These are phyloP conservation scores for Ruditapes philippinarum DNA, from an alignment of 1,140 invertebrate species.

Conservation along the genomic window DNA sequence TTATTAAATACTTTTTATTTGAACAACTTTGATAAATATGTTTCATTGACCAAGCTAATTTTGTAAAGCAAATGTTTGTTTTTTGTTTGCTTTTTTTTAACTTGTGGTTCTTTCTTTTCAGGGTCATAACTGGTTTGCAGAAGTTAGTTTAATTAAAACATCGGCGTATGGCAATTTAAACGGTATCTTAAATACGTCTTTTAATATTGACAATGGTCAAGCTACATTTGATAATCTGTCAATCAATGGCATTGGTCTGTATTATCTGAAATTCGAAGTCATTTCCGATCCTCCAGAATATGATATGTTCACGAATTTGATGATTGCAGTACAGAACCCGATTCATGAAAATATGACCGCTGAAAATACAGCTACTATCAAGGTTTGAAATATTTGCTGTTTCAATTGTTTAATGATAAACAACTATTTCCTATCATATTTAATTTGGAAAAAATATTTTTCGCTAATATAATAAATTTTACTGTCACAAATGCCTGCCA, in stretches of 20 bases:
- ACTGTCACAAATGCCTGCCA: no score
- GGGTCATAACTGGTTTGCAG: neutral
- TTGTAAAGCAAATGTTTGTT: neutral
- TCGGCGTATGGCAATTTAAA: neutral
- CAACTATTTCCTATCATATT: no score
- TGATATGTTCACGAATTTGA: slow-evolving; percentile 54
- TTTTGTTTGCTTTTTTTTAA: neutral
- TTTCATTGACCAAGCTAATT: no score
- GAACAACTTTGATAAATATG: neutral
- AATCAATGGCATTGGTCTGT: slow-evolving; percentile 76
- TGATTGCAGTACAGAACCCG: slow-evolving; percentile 69
- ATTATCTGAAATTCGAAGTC: slow-evolving; percentile 66
- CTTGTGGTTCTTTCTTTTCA: no score
- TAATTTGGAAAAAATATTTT: no score
- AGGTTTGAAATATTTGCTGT: neutral
- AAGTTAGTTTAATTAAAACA: neutral
- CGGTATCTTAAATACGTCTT: neutral
- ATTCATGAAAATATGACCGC: slow-evolving; percentile 71
- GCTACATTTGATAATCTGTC: slow-evolving; percentile 70
- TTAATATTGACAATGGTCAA: slow-evolving; percentile 33
- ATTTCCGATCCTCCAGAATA: neutral
- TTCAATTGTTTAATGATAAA: no score
- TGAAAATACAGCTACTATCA: slow-evolving; percentile 60
- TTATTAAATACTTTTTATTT: neutral
- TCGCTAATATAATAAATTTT: no score